These are phyloP conservation scores for Acronicta alni DNA, from an alignment of 2,888 invertebrate species.

Conservation along the genomic window DNA sequence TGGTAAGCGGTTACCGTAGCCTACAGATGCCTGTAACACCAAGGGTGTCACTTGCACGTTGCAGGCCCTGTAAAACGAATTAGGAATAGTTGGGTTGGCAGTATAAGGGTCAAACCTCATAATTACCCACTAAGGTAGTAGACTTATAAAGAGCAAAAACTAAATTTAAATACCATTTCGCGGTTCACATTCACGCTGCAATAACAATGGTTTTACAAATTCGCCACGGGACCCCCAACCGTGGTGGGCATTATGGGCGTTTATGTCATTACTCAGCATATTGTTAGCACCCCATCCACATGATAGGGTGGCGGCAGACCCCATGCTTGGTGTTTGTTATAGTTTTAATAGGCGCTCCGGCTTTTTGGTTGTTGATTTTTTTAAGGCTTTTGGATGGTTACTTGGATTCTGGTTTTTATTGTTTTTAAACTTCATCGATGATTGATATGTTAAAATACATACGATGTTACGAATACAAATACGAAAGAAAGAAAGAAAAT, in stretches of 20 bases:
- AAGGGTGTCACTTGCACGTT: too few relatives aligned
- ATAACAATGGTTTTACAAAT: conserved; percentile 24
- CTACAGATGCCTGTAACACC: too few relatives aligned
- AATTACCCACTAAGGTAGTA: too few relatives aligned
- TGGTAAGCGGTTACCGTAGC: too few relatives aligned
- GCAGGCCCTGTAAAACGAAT: too few relatives aligned
- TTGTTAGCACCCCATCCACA: conserved; percentile 68
- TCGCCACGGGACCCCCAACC: conserved; percentile 33
- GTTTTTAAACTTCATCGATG: too few relatives aligned
- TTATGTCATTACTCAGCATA: conserved; percentile 76
- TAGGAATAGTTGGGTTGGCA: too few relatives aligned
- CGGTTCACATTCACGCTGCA: conserved; percentile 18
- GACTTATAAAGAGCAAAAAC: conserved; percentile 17
- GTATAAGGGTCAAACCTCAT: too few relatives aligned
- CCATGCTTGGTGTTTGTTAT: conserved; percentile 38
- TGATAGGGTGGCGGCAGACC: conserved; percentile 33
- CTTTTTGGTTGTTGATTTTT: conserved; percentile 1
- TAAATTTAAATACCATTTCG: conserved; percentile 3
- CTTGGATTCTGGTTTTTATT: conserved; percentile 1
- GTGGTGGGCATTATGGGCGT: conserved; percentile 42
- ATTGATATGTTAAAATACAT: too few relatives aligned
- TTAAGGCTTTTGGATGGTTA: conserved; percentile 2
- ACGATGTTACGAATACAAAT: too few relatives aligned
- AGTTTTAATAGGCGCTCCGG: conserved; percentile 45
- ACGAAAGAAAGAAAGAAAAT: too few relatives aligned